These are phyloP conservation scores for Lottia scabra DNA, from an alignment of 2,888 invertebrate species.

Conservation along the genomic window DNA sequence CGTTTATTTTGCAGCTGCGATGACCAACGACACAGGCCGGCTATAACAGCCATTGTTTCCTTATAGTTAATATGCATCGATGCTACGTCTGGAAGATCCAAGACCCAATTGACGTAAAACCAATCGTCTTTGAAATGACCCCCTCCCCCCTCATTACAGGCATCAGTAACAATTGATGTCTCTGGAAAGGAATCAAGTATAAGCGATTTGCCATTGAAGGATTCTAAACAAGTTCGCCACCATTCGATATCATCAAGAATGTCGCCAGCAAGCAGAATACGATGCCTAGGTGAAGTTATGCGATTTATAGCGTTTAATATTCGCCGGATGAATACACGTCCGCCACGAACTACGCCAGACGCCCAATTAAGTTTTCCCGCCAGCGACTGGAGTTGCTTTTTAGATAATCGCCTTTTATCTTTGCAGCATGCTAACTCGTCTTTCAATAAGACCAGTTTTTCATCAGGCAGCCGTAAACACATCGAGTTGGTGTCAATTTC, in stretches of 20 bases:
- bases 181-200: background rate
- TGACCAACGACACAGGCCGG: background rate
- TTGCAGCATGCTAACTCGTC: background rate
- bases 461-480: background rate
- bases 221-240: background rate
- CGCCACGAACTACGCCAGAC: conserved; percentile 21
- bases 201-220: background rate
- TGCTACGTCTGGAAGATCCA: background rate
- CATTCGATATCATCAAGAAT: background rate
- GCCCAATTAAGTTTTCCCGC: conserved; percentile 24
- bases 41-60: background rate
- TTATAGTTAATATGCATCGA: background rate
- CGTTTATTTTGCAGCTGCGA: no score
- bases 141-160: background rate
- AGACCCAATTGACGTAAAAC: background rate
- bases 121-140: background rate
- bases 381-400: conserved; percentile 14
- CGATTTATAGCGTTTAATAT: background rate
- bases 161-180: background rate
- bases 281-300: background rate
- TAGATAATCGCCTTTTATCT: conserved; percentile 6
- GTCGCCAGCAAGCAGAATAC: background rate
- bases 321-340: conserved; percentile 21
- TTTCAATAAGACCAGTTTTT: background rate
- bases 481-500: background rate